Conservation (phyloP, 2,113 vertebrate species). For the Halcyon malimbica region DNA sequence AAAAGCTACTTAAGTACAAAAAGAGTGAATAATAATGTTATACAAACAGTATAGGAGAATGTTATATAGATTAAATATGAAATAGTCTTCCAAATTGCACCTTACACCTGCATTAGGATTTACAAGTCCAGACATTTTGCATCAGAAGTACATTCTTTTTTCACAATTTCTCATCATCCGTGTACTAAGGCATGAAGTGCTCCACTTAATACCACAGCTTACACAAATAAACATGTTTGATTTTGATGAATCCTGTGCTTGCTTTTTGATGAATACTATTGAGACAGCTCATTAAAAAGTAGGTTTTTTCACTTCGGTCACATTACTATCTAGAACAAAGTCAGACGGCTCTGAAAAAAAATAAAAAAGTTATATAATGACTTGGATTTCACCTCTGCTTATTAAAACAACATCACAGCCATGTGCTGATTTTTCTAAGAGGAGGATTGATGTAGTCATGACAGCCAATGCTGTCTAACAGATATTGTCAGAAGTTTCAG, state of each 20-base stretch:
- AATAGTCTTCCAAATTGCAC: neutral
- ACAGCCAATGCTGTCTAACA: neutral
- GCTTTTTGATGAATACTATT: constrained; percentile 60
- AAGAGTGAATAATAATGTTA: neutral
- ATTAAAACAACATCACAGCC: constrained; percentile 36
- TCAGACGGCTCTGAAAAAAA: neutral
- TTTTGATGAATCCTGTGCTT: constrained; percentile 36
- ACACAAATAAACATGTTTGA: constrained; percentile 50
- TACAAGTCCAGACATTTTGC: neutral
- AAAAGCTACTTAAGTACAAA: neutral
- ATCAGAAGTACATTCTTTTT: neutral
- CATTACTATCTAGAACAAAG: constrained; percentile 57
- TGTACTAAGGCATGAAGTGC: constrained; percentile 30
- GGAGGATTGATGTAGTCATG: neutral
- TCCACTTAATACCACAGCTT: constrained; percentile 33
- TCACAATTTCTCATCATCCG: neutral
- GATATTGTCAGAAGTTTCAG: neutral
- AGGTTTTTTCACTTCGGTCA: neutral
- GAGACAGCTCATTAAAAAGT: constrained; percentile 64
- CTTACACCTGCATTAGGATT: neutral
- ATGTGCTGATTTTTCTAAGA: neutral
- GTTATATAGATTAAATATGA: neutral
- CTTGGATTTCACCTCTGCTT: constrained; percentile 35
- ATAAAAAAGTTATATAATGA: constrained; percentile 23
- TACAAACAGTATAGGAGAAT: neutral